Evolutionary conservation across 2,113 vertebrate species (phyloP).

Genomic region (Tympanuchus pallidicinctus): DNA sequence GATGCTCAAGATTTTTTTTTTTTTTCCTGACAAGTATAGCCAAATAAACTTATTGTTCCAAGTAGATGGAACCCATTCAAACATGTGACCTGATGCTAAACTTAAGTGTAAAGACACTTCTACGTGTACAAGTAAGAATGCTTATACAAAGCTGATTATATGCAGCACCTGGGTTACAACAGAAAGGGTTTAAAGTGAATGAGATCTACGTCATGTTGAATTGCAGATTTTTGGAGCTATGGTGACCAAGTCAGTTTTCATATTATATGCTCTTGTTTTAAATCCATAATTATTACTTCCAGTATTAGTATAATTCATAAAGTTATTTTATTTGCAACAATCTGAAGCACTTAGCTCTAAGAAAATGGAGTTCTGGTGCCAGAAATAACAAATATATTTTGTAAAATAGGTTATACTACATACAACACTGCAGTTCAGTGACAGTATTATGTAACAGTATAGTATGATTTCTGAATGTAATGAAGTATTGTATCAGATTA

Average conservation of each 20-base stretch:
- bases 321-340: neutral
- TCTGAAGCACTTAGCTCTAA: neutral
- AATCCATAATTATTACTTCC: neutral
- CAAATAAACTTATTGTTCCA: neutral
- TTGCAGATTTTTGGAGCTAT: neutral
- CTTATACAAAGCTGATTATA: constrained; percentile 29
- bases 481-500: fast-evolving
- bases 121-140: neutral
- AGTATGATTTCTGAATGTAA: neutral
- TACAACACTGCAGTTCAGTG: neutral
- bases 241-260: neutral
- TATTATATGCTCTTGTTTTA: neutral
- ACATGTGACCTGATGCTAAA: fast-evolving
- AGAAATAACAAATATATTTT: neutral
- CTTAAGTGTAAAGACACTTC: neutral
- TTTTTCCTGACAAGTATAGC: neutral
- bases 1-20: neutral
- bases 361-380: neutral
- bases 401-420: neutral
- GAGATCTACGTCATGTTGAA: neutral
- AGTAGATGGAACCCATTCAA: fast-evolving
- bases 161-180: neutral
- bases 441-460: too few relatives aligned
- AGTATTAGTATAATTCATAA: fast-evolving
- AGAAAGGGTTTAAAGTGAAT: neutral